phyloP scores from a whole-genome alignment of 2,888 invertebrate genomes.

The Drosophila picticornis region DNA sequence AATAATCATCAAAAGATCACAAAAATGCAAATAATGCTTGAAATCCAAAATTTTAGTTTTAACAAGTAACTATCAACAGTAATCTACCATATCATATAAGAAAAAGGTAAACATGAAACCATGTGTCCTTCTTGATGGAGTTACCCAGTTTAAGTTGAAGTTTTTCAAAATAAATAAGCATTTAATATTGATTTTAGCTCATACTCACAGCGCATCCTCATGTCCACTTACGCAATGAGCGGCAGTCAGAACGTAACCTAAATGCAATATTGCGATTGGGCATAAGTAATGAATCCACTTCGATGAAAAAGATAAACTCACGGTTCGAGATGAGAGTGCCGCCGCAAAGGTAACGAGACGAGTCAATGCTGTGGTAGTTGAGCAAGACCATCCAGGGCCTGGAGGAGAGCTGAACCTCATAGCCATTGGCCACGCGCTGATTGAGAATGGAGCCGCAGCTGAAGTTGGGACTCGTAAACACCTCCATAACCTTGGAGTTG shows the following conservation, averaged over 20 bases:
- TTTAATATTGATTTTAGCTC: not conserved
- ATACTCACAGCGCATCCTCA: conserved; percentile 65
- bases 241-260: conserved; percentile 76
- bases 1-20: not conserved
- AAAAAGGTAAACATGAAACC: not conserved
- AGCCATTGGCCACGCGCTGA: conserved; percentile 67
- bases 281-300: not conserved
- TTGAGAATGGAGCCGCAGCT: conserved; percentile 60
- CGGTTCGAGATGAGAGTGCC: conserved; percentile 71
- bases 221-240: conserved; percentile 69
- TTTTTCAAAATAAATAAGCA: not conserved
- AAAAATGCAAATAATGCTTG: not conserved
- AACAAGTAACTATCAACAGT: not conserved
- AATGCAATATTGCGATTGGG: not conserved
- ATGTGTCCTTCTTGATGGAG: not conserved
- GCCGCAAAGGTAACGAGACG: conserved; percentile 69
- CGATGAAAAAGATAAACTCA: conserved; percentile 16
- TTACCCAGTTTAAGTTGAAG: not conserved
- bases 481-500: conserved; percentile 64
- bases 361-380: conserved; percentile 52
- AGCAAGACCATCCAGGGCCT: conserved; percentile 79
- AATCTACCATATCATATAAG: not conserved
- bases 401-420: conserved; percentile 69
- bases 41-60: not conserved
- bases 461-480: conserved; percentile 49